Conservation (phyloP, 2,113 vertebrate genomes). For the Engystomops pustulosus region DNA sequence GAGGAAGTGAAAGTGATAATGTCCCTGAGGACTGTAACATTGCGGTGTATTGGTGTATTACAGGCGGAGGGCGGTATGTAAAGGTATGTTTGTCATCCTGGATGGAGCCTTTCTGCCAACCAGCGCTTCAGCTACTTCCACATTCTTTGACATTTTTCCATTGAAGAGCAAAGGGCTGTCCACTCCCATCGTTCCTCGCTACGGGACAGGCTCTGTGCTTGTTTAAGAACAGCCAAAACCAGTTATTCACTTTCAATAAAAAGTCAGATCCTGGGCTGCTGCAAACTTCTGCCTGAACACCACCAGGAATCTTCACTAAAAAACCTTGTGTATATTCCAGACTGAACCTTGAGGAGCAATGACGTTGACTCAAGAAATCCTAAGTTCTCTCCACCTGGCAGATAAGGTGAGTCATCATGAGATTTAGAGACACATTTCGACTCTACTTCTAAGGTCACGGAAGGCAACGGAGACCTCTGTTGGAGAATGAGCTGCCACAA, state of each 20-base stretch:
- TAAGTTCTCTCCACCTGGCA: slow-evolving; percentile 64
- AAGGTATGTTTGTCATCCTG: not conserved
- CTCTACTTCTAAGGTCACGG: not conserved
- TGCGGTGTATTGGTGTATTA: not conserved
- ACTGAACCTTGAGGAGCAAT: not conserved
- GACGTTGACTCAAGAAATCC: slow-evolving; percentile 65
- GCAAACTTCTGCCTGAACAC: not conserved
- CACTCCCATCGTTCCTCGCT: slow-evolving; percentile 5
- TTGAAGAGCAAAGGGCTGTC: slow-evolving; percentile 2
- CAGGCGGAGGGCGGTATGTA: not conserved
- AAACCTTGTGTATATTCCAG: slow-evolving; percentile 4
- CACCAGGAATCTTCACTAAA: not conserved
- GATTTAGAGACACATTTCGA: not conserved
- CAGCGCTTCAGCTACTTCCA: not conserved
- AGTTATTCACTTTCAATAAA: slow-evolving; percentile 37
- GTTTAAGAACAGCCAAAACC: slow-evolving; percentile 55
- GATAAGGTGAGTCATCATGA: slow-evolving; percentile 62
- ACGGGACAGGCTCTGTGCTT: slow-evolving; percentile 31
- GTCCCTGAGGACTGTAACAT: no score
- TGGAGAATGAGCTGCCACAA: not conserved
- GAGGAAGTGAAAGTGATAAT: not conserved
- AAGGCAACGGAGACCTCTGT: no score
- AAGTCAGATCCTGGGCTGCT: not conserved
- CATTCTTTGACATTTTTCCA: slow-evolving; percentile 56
- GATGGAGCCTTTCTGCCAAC: not conserved